Base-by-base conservation (phyloP, 2,888 invertebrate species). In the Lycocerus yunnanus region DNA sequence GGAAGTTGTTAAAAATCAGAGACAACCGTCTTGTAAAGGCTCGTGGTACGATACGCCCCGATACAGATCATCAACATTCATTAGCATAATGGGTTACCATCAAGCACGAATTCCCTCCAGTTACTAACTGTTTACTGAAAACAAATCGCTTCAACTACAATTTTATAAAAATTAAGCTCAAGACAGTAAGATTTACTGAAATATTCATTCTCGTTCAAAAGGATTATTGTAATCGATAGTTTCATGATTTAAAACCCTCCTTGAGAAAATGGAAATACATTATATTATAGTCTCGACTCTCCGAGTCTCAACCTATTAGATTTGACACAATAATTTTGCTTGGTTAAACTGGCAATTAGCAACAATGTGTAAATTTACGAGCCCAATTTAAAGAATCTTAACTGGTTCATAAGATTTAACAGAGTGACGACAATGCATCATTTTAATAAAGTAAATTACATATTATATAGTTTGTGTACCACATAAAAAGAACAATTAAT, bases 21-120 rank as follows among this genome's bases (percentile, higher is more conserved):
- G 75, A 75, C 75, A 75, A 75, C 69, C 68, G 73, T 75, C 63
- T 58, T 69, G 72, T 68, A 69, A 69, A 75, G 43, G 75, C 72
- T 75, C 75, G 75, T 75, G 75, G 75, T 71, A 76, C 73, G 76
- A 76, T 73, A 76, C 82, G 78, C 72, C 79, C 81, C 80, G 82
- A 80, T 80, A 82, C 82, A 79, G 78, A 79, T 79, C 80, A 81
- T 81, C 81, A 82, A 79, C 81, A 78, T 78, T 80, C 82, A 82
- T 82, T 82, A 82, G 78, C 82, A 82, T 82, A 82, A 82, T 82
- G 80, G 73, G 65, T 69, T 75, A 70, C 73, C 68, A 75, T 75
- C 72, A 75, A 75, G 75, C 75, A 75, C 75, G 75, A 75, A 75
- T 75, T 61, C 75, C 75, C 75, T 75, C 72, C 72, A 75, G 75